A percentile compares a stretch with the other conserved stretches of the same genome.
Evolutionary conservation across 2,113 vertebrate genomes (phyloP).

Genomic region (Caretta caretta): DNA sequence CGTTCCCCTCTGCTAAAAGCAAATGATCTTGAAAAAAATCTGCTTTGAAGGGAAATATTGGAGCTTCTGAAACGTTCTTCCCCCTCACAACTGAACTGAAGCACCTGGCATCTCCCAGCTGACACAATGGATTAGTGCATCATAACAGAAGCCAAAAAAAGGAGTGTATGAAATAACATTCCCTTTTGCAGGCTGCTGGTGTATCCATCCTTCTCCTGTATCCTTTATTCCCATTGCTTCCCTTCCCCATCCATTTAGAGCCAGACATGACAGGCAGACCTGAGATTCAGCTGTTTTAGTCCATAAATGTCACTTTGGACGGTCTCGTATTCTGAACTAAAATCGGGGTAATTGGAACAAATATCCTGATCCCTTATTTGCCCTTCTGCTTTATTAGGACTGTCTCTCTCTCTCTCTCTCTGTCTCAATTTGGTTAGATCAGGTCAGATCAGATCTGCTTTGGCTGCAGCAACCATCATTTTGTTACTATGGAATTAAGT

Average conservation of each 20-base stretch:
- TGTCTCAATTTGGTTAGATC: not conserved
- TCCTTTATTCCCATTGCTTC: constrained; percentile 59
- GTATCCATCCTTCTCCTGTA: constrained; percentile 62
- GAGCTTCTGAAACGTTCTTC: not conserved
- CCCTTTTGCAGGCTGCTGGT: constrained; percentile 42
- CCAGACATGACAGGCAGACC: constrained; percentile 33
- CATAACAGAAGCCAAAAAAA: constrained; percentile 6
- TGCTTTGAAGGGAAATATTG: not conserved
- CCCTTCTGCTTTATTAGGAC: constrained; percentile 29
- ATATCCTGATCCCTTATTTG: constrained; percentile 45
- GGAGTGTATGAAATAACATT: constrained; percentile 19
- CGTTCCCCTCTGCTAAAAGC: constrained; percentile 16
- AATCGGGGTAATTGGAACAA: constrained; percentile 54
- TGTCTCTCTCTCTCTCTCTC: constrained; percentile 15
- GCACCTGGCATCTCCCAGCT: not conserved
- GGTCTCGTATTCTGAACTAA: constrained; percentile 40
- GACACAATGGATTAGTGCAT: not conserved
- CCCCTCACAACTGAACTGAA: not conserved
- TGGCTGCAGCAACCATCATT: not conserved
- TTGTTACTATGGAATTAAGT: not conserved
- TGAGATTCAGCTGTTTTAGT: constrained; percentile 47
- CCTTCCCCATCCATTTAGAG: constrained; percentile 46
- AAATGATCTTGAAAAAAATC: constrained; percentile 18
- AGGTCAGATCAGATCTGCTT: constrained; percentile 17
- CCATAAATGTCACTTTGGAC: constrained; percentile 54